A percentile compares a stretch with the other conserved stretches of the same genome.
Evolutionary conservation across 2,113 vertebrate species (phyloP).

Genomic region (Cyanistes caeruleus): DNA sequence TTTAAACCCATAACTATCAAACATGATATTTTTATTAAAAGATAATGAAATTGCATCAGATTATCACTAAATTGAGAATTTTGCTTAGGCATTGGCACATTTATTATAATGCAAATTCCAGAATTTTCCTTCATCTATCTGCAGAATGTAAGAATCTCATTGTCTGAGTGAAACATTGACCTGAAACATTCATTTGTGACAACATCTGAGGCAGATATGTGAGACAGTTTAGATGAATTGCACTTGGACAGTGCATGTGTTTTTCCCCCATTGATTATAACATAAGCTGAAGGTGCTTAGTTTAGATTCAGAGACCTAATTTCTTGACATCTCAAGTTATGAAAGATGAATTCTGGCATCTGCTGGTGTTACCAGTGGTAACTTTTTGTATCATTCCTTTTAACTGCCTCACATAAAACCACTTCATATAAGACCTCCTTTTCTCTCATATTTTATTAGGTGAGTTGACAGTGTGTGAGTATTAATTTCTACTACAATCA

Average conservation of each 20-base stretch:
- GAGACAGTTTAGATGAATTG: not conserved
- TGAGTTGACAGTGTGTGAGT: not conserved
- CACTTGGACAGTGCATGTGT: not conserved
- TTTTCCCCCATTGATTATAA: not conserved
- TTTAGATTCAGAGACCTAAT: not conserved
- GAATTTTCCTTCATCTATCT: not conserved
- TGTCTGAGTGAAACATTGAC: not conserved
- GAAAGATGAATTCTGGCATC: not conserved
- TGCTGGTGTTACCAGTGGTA: not conserved
- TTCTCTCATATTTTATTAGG: not conserved
- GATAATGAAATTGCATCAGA: not conserved
- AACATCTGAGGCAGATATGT: not conserved
- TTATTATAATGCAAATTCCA: not conserved
- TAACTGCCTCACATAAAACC: not conserved
- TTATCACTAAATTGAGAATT: not conserved
- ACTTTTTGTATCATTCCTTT: not conserved
- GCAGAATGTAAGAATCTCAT: not conserved
- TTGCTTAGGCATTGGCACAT: not conserved
- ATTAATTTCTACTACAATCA: not conserved
- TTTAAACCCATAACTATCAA: not conserved
- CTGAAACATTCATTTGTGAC: accelerated
- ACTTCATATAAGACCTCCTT: not conserved
- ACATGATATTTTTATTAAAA: not conserved
- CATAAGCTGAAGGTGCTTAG: not conserved
- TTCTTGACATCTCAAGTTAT: not conserved